Base-by-base conservation (phyloP, 2,797 vertebrate species). In the Loriculus beryllinus region DNA sequence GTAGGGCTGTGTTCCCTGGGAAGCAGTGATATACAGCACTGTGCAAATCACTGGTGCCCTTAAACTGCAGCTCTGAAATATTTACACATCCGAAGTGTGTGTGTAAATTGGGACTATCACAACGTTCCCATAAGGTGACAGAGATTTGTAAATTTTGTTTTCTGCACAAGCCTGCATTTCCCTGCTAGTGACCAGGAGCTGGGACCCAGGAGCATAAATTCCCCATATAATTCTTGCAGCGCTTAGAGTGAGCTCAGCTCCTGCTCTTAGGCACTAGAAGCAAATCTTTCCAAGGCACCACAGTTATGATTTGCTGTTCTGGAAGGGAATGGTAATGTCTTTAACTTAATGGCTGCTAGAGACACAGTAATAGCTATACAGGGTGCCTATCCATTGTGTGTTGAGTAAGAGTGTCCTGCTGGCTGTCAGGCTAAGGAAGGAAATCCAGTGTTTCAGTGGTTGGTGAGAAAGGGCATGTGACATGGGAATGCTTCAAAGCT, bases 11-110 rank as follows among this genome's bases (percentile, higher is more conserved):
- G 81, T 80, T 97, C 84, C 48, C 65, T 72, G 56, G 92, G 95
- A 97, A 96, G 82, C 87, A 72, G 89, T 95, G 92, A 96, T 96
- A 85, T 85, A 92, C 60, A 78, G 92, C 12, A 52, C 87, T 92
- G 80, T 82, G 85, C 95, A 97, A 97, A 97, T 97, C 97, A 87
- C 69, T 89, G 94, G 51, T 96, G 92, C 88, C 94, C 96, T 97
- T 97, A 96, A 85, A 82, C 71, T 90, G 52, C 88, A 75, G 92
- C 67, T 81, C 77, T 78, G 77, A 93, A 95, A 89, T 78, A 96
- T 97, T 97, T 90, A 95, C 94, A 77, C 91, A 90, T 88, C 91
- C 93, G 31, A 93, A 93, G 86, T 62, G 75, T 90, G 82, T 93
- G 76, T 95, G 77, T 96, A 96, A 96, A 90, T 81, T 92, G 71